These are phyloP conservation scores for Scomber colias DNA, from an alignment of 2,113 vertebrate genomes.

Conservation along the genomic window DNA sequence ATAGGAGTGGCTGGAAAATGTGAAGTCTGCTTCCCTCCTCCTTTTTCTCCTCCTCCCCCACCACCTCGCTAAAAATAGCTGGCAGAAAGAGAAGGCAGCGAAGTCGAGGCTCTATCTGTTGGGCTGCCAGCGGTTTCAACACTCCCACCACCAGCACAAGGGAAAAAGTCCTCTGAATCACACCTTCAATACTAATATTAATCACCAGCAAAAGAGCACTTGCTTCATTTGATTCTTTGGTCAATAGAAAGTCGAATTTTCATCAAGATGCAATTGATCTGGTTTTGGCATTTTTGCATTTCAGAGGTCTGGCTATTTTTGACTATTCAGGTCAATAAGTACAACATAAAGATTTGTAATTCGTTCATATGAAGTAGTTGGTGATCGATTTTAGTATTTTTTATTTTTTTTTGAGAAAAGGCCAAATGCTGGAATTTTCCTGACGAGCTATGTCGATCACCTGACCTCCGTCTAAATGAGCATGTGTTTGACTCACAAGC, in stretches of 20 bases:
- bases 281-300: background rate
- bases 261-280: background rate
- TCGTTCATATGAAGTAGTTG: background rate
- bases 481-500: constrained; percentile 21
- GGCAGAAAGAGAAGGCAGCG: constrained; percentile 73
- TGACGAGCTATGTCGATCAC: constrained; percentile 32
- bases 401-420: background rate
- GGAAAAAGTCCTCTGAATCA: constrained; percentile 57
- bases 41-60: constrained; percentile 74
- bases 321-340: background rate
- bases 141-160: constrained; percentile 67
- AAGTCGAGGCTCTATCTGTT: constrained; percentile 73
- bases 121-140: constrained; percentile 74
- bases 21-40: constrained; percentile 79
- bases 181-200: constrained; percentile 50
- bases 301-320: constrained; percentile 1
- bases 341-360: background rate
- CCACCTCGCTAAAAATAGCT: constrained; percentile 85
- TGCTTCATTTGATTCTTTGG: constrained; percentile 12
- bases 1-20: constrained; percentile 85
- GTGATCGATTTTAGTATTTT: background rate
- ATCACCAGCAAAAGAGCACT: constrained; percentile 17
- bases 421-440: constrained; percentile 19
- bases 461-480: constrained; percentile 24
- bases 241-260: background rate